phyloP scores from a whole-genome alignment of 2,888 invertebrate genomes.

The Sesia bembeciformis region DNA sequence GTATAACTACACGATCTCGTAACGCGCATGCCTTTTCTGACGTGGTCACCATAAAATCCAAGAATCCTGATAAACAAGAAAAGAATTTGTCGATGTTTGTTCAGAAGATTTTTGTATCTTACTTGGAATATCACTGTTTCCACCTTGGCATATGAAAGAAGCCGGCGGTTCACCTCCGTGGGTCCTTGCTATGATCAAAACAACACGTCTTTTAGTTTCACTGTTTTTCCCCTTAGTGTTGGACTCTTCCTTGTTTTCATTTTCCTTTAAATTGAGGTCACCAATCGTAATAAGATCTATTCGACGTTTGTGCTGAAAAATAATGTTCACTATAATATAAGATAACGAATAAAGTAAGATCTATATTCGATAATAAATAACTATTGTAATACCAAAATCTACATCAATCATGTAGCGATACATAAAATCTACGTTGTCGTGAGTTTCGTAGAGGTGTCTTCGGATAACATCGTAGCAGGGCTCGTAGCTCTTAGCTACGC shows the following conservation, averaged over 20 bases:
- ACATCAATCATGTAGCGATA: no score
- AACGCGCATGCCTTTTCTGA: conserved; percentile 73
- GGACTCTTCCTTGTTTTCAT: conserved; percentile 39
- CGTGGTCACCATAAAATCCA: conserved; percentile 91
- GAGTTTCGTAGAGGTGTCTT: no score
- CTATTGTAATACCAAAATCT: no score
- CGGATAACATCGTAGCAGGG: no score
- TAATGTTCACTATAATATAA: not conserved
- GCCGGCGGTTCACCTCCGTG: conserved; percentile 97
- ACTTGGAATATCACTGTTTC: not conserved
- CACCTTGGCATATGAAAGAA: conserved; percentile 95
- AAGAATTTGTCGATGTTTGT: not conserved
- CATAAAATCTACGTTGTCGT: no score
- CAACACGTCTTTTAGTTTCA: conserved; percentile 69
- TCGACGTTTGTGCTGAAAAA: conserved; percentile 89
- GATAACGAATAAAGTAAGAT: no score
- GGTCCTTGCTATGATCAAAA: conserved; percentile 89
- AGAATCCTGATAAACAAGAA: conserved; percentile 77
- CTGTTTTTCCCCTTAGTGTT: conserved; percentile 67
- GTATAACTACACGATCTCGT: conserved; percentile 44
- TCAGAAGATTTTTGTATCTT: no score
- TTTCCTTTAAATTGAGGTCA: conserved; percentile 51
- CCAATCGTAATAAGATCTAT: conserved; percentile 92
- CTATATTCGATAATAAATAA: no score
- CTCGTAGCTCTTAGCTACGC: no score